These are phyloP conservation scores for Seriola aureovittata DNA, from an alignment of 2,113 vertebrate species.

Conservation along the genomic window DNA sequence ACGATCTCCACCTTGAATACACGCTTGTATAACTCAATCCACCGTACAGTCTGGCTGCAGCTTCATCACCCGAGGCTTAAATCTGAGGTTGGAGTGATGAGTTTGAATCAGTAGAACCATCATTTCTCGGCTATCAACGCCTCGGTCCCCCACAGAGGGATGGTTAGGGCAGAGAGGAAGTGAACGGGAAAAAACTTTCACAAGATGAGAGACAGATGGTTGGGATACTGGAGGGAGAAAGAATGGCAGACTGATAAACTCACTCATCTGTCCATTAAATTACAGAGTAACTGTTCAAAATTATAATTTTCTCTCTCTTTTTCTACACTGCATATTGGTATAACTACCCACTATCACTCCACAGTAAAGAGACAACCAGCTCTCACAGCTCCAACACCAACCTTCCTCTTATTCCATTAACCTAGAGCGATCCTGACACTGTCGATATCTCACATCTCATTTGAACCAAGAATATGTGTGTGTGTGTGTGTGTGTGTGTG, in stretches of 20 bases:
- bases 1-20: not conserved
- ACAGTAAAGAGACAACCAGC: not conserved
- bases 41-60: slow-evolving; percentile 23
- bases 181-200: slow-evolving; percentile 50
- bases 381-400: not conserved
- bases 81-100: slow-evolving; percentile 43
- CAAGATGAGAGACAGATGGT: slow-evolving; percentile 67
- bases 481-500: slow-evolving; percentile 6
- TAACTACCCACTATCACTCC: not conserved
- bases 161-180: slow-evolving; percentile 45
- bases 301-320: slow-evolving; percentile 8
- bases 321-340: not conserved
- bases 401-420: slow-evolving; percentile 3
- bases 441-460: slow-evolving; percentile 42
- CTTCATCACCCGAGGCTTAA: slow-evolving; percentile 36
- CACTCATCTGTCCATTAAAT: slow-evolving; percentile 6
- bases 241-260: slow-evolving; percentile 37
- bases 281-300: not conserved
- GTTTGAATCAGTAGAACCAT: slow-evolving; percentile 52
- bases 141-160: slow-evolving; percentile 56
- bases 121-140: slow-evolving; percentile 62
- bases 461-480: slow-evolving; percentile 16
- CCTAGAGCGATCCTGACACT: slow-evolving; percentile 33
- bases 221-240: slow-evolving; percentile 21
- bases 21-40: slow-evolving; percentile 35